Evolutionary conservation across 2,888 invertebrate genomes (phyloP).

Genomic region (Caenorhabditis sp.): DNA sequence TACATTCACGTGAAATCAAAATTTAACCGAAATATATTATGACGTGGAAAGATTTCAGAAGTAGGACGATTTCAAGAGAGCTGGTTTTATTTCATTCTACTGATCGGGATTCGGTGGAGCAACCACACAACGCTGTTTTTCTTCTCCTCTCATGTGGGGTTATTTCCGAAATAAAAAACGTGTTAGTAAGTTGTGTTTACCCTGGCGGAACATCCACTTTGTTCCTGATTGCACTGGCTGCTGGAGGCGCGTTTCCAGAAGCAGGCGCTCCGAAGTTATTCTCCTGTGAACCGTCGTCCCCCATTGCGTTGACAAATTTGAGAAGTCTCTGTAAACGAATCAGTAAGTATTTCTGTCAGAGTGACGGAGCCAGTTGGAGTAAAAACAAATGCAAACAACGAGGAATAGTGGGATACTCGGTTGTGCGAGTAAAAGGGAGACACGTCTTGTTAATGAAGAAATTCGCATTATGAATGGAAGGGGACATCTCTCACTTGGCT

Average conservation of each 20-base stretch:
- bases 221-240: conserved; percentile 40
- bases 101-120: no score
- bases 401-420: background rate
- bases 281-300: conserved; percentile 41
- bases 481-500: conserved; percentile 4
- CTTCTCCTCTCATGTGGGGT: no score
- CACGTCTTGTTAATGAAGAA: conserved; percentile 28
- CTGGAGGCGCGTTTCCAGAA: conserved; percentile 25
- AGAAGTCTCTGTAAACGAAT: conserved; percentile 32
- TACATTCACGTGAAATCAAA: no score
- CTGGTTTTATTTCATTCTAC: no score
- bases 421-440: background rate
- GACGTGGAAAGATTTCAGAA: no score
- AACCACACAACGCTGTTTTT: conserved; percentile 1
- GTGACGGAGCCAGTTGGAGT: background rate
- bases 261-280: conserved; percentile 6
- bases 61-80: no score
- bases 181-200: conserved; percentile 18
- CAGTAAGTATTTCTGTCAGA: conserved; percentile 7
- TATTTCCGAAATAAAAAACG: background rate
- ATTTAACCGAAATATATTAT: no score
- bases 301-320: conserved; percentile 51
- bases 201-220: conserved; percentile 52
- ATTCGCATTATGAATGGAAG: conserved; percentile 24
- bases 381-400: conserved; percentile 8